Evolutionary conservation across 2,113 vertebrate genomes (phyloP), one percentile per base, ranked within the genome.

Genomic region (Raja brachyura): DNA sequence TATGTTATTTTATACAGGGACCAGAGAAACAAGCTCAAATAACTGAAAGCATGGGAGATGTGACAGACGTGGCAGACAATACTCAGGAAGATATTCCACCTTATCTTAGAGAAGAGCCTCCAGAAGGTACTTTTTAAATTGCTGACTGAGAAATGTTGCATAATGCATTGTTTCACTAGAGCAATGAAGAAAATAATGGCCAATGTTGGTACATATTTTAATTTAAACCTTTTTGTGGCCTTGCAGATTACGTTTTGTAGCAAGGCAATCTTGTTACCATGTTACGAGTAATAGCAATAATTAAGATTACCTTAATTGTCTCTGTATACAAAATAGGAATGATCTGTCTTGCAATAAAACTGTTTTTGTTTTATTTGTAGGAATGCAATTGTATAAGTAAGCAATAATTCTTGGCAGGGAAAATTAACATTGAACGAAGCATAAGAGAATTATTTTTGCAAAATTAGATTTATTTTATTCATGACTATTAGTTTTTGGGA

Each of bases 51-150:
- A 14, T 92, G 90, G 39, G 33, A 54, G 90, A 92, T 73, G 0
- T 73, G 66, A 92, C 63, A 13, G 66, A 70, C 28, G 20, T 92
- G 90, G 48, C 68, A 54, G 90, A 92, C 2, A 54, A 0, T 25
- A 73, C 39, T 5, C 48, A 74, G 18, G 66, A 92, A 54, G 90
- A 92, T 73, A 33, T 92, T 33, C 90, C 90, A 22, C 90, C 90
- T 73, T 92, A 92, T 54, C 90, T 92, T 28, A 92, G 68, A 74
- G 90, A 92, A 68, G 90, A 92, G 13, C 90, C 90, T 70, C 90
- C 68, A 73, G 90, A 73, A 92, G 90, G 90, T 92, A 92, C 90
- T 48, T 88, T 61, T 61, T 28, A 92, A 92, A 92, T 5, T 28
- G 68, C 10, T 28, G 1, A 25, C 14, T 14, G 31, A 68, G 59